Base-by-base conservation (phyloP, 2,888 invertebrate species). In the Empis livida region DNA sequence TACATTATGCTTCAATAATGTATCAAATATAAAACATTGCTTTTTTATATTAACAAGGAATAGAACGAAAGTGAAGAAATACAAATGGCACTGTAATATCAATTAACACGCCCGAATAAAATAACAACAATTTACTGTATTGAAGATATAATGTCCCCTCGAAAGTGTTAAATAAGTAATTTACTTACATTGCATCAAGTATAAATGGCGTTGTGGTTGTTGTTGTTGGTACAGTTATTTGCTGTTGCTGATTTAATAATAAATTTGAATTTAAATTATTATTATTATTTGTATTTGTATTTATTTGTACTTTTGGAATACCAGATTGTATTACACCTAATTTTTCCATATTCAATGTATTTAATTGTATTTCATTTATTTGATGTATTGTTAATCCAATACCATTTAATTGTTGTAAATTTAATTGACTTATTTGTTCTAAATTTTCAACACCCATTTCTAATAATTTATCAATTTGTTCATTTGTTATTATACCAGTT, bases 281-380 rank as follows among this genome's bases (percentile, higher is more conserved):
- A 13, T 32, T 13, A 32, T n/a, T n/a, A n/a, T n/a, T n/a, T n/a
- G 32, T 6, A 32, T 32, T 32, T 32, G 32, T 32, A 32, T 32
- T 13, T 32, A 13, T 32, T 32, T 13, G 14, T 17, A 30, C 10
- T 17, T 41, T 49, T 15, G 50, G 14, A 14, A 10, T 38, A 10
- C 37, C 13, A 3, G 43, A n/a, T 23, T 49, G 47, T 31, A 47
- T 49, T 8, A 74, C 65, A 46, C 75, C 75, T 56, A 74, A 61
- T 56, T 75, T 75, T 59, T 74, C 73, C 59, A 76, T 76, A 55
- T 72, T 75, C 67, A 75, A 72, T 10, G 78, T 77, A 62, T 76
- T 79, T 47, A 76, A 62, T 58, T 79, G 79, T 54, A 79, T 77
- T 60, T 78, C 78, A 31, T 74, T 73, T 44, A 79, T 76, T 63